Evolutionary conservation across 2,888 invertebrate species (phyloP).

Genomic region (Pterostichus niger): DNA sequence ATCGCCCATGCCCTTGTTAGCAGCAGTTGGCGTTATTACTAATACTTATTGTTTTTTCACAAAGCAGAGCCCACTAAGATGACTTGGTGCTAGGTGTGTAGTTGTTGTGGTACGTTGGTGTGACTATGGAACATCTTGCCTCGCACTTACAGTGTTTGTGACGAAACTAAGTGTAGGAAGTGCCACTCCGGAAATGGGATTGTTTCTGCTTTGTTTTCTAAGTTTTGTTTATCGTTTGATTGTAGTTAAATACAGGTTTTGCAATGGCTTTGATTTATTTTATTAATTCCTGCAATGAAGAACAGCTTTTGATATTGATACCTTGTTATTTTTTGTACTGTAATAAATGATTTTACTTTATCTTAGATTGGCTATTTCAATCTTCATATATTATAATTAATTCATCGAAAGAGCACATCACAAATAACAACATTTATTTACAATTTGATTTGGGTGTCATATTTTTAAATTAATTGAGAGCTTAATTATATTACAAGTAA

Average conservation of each 20-base stretch:
- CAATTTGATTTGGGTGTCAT: too few relatives aligned
- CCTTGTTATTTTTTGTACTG: too few relatives aligned
- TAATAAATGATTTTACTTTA: too few relatives aligned
- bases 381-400: too few relatives aligned
- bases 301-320: too few relatives aligned
- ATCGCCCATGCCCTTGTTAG: conserved; percentile 45
- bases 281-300: neutral
- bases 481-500: too few relatives aligned
- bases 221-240: conserved; percentile 1
- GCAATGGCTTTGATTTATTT: conserved; percentile 40
- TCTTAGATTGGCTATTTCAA: too few relatives aligned
- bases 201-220: conserved; percentile 1
- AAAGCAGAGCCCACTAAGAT: conserved; percentile 48
- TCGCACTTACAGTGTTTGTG: conserved; percentile 30
- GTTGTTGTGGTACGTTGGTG: conserved; percentile 19
- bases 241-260: conserved; percentile 35
- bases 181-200: conserved; percentile 50
- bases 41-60: conserved; percentile 55
- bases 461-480: too few relatives aligned
- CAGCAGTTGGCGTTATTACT: conserved; percentile 51
- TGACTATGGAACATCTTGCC: conserved; percentile 39
- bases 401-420: too few relatives aligned
- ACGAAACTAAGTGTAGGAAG: conserved; percentile 47
- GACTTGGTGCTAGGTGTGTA: conserved; percentile 27
- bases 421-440: too few relatives aligned